Evolutionary conservation across 1,140 invertebrate genomes (phyloP).

Genomic region (Orius insidiosus): DNA sequence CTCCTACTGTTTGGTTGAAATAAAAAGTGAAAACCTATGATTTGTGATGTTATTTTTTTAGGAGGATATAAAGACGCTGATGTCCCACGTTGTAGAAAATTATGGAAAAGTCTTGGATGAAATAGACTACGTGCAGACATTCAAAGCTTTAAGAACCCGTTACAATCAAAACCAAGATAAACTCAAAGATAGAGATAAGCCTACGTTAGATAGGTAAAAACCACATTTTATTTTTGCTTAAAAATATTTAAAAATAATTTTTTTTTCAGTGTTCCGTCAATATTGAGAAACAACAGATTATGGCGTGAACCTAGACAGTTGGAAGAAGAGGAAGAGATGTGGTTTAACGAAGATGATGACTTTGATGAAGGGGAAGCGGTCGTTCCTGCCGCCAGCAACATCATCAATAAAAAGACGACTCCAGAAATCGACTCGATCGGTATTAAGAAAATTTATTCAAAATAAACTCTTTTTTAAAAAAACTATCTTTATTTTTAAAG

Average conservation of each 20-base stretch:
- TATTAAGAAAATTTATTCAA: constrained; percentile 16
- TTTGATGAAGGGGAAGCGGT: constrained; percentile 69
- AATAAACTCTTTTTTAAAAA: background rate
- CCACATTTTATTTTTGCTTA: too few species aligned
- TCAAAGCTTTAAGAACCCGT: constrained; percentile 73
- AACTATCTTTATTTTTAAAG: constrained; percentile 21
- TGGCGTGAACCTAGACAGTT: constrained; percentile 78
- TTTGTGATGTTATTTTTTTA: constrained; percentile 22
- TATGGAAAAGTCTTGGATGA: constrained; percentile 84
- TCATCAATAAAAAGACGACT: constrained; percentile 32
- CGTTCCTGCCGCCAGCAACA: constrained; percentile 29
- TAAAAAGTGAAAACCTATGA: too few species aligned
- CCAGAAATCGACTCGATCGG: constrained; percentile 43
- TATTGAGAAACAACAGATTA: constrained; percentile 63
- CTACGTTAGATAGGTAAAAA: constrained; percentile 37
- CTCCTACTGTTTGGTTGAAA: too few species aligned
- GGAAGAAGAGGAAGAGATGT: constrained; percentile 96
- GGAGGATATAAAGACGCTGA: constrained; percentile 92
- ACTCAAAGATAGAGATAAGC: constrained; percentile 64
- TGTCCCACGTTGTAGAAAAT: constrained; percentile 85
- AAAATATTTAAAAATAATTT: constrained; percentile 4
- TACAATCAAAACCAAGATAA: constrained; percentile 92
- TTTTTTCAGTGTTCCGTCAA: constrained; percentile 43
- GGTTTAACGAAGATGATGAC: constrained; percentile 94
- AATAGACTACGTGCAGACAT: constrained; percentile 94